Evolutionary conservation across 2,888 invertebrate species (phyloP).

Genomic region (Drosophila mettleri): DNA sequence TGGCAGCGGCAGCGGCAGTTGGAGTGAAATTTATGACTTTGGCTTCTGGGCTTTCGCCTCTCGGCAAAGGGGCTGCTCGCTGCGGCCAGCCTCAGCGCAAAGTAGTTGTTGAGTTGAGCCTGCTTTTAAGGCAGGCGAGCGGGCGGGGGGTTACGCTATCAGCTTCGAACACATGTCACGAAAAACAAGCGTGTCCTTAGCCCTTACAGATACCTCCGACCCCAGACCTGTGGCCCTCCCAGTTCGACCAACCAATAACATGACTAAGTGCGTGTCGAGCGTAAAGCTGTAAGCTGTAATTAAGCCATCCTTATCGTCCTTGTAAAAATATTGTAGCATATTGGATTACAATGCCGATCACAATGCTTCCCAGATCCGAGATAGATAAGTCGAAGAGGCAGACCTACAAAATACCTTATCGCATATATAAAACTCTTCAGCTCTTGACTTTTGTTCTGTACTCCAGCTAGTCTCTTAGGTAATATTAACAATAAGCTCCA

Average conservation of each 20-base stretch:
- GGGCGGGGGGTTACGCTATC: conserved; percentile 69
- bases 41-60: conserved; percentile 45
- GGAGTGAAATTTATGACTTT: conserved; percentile 74
- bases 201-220: background rate
- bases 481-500: too few species aligned
- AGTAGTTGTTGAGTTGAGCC: conserved; percentile 13
- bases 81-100: conserved; percentile 54
- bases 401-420: background rate
- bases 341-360: conserved; percentile 52
- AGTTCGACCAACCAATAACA: conserved; percentile 32
- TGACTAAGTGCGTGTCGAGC: conserved; percentile 56
- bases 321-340: conserved; percentile 55
- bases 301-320: conserved; percentile 59
- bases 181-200: conserved; percentile 54
- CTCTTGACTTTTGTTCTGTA: background rate
- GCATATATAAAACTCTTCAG: background rate
- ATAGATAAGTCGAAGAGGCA: background rate
- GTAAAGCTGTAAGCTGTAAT: conserved; percentile 58
- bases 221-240: too few species aligned
- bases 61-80: conserved; percentile 31
- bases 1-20: conserved; percentile 24
- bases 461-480: too few species aligned
- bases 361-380: background rate
- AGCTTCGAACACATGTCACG: conserved; percentile 77
- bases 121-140: background rate